These are phyloP conservation scores for Oncopeltus fasciatus DNA, from an alignment of 1,140 invertebrate species.

Conservation along the genomic window DNA sequence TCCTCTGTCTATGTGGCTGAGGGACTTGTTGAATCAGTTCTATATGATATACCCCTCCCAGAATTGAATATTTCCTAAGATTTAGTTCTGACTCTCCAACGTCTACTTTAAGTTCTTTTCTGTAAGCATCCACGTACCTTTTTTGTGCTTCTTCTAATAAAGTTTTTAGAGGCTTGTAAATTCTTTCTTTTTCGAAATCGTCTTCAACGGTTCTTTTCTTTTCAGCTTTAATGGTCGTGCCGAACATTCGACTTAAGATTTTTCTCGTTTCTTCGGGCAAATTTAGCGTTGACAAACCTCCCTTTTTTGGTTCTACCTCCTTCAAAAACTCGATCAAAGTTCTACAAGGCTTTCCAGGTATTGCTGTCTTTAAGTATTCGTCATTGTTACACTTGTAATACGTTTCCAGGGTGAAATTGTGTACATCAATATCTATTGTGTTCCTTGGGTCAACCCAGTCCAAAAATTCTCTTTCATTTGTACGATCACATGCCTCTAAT, in stretches of 20 bases:
- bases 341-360: neutral
- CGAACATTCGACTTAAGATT: neutral
- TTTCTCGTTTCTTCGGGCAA: neutral
- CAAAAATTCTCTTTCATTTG: neutral
- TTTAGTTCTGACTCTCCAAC: conserved; percentile 40
- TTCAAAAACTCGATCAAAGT: neutral
- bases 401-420: neutral
- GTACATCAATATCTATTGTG: neutral
- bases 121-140: neutral
- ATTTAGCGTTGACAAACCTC: neutral
- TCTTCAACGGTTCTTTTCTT: neutral
- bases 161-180: neutral
- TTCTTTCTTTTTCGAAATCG: neutral
- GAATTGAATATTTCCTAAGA: conserved; percentile 44
- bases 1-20: conserved; percentile 35
- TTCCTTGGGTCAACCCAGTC: neutral
- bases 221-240: neutral
- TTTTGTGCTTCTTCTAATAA: neutral
- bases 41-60: conserved; percentile 47
- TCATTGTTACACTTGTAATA: neutral
- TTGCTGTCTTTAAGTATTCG: neutral
- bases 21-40: conserved; percentile 49
- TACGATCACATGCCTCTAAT: neutral
- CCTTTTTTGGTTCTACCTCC: neutral
- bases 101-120: conserved; percentile 1